Base-by-base conservation (phyloP, 2,797 vertebrate genomes). In the Iguana delicatissima region DNA sequence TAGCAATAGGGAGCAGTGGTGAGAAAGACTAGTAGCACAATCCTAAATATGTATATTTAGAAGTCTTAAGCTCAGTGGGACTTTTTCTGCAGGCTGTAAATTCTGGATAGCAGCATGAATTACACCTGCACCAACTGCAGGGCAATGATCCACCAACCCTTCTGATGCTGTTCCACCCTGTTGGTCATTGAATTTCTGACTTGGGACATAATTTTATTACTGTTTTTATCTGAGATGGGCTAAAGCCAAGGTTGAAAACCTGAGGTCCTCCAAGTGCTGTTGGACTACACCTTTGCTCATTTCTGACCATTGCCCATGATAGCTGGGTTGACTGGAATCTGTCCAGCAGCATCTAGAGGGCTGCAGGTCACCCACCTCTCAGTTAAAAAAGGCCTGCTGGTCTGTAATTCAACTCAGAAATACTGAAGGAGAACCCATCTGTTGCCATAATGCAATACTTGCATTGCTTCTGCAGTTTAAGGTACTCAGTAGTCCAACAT, bases 351-450 rank as follows among this genome's bases (percentile, higher is more conserved):
- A 85, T 72, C 32, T 73, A 10, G 52, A 52, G 13, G 9, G 46
- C 32, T 57, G 59, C 18, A 32, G 35, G 13, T 42, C 24, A 16
- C 24, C 52, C 46, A 64, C 62, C 38, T 84, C 2, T 26, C 3
- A n/a, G 32, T 55, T 18, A 10, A 82, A 82, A 59, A 87, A 87
- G n/a, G 64, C 2, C 1, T 3, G 4, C 29, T 55, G 7, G 0
- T 2, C 0, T 0, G 0, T 1, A 32, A 13, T 0, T 16, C 14
- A 6, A 7, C 18, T 35, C 76, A 77, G 20, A 12, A 77, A 6
- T 55, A 1, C 13, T 35, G 92, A 84, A 6, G 50, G 59, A 46
- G 18, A 94, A 46, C 20, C 93, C 38, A 80, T 32, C 84, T 73
- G 46, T 50, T 29, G 50, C 59, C 9, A 86, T 84, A 92, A 89